phyloP scores from a whole-genome alignment of 2,797 vertebrate genomes.

The Leontopithecus rosalia region DNA sequence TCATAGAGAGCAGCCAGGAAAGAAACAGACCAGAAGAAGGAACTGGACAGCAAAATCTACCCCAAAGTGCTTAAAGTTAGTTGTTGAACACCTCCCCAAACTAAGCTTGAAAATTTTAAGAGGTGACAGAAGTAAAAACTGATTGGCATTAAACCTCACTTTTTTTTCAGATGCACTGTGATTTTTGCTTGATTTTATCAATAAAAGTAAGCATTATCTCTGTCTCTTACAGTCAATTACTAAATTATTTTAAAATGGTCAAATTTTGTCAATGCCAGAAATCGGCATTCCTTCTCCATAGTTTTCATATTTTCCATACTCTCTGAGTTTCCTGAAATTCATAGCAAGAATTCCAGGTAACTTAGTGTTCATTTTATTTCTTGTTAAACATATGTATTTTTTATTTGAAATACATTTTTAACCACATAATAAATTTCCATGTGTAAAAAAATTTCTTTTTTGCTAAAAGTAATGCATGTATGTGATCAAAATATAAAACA shows the following conservation, averaged over 20 bases:
- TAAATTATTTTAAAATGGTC: neutral
- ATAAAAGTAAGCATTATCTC: neutral
- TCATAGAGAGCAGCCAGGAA: neutral
- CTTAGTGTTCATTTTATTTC: neutral
- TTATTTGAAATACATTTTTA: neutral
- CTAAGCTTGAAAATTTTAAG: neutral
- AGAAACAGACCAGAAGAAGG: neutral
- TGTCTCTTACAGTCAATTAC: neutral
- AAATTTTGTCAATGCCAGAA: neutral
- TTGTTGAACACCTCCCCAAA: neutral
- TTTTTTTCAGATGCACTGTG: neutral
- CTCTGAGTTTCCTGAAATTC: neutral
- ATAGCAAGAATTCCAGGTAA: neutral
- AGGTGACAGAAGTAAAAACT: neutral
- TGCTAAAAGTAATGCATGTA: neutral
- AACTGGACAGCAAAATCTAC: neutral
- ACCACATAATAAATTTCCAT: neutral
- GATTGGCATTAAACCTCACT: neutral
- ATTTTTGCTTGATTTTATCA: slow-evolving; percentile 5
- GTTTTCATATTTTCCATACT: neutral
- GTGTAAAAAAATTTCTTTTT: neutral
- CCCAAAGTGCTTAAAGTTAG: neutral
- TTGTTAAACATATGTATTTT: neutral
- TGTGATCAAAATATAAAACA: neutral
- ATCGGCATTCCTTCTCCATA: neutral